Evolutionary conservation across 2,113 vertebrate species (phyloP).

Genomic region (Cyanistes caeruleus): DNA sequence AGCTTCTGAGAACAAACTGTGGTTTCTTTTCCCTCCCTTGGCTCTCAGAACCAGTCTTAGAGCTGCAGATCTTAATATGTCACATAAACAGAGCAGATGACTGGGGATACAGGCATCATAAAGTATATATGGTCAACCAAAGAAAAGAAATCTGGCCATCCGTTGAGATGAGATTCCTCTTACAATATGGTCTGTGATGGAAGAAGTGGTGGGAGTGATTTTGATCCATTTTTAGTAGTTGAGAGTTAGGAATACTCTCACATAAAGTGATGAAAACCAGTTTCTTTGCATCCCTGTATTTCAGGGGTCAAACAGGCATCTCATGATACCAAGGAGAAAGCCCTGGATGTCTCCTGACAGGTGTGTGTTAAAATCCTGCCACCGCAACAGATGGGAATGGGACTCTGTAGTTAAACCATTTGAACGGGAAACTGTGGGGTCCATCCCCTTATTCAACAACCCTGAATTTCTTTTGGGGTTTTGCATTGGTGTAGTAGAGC

Average conservation of each 20-base stretch:
- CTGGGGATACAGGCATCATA: not conserved
- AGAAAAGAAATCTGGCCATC: not conserved
- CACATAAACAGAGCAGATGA: not conserved
- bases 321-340: not conserved
- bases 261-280: not conserved
- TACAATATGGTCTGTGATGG: not conserved
- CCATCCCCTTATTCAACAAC: not conserved
- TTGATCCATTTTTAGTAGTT: not conserved
- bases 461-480: not conserved
- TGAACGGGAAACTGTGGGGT: not conserved
- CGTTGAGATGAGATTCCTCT: not conserved
- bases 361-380: not conserved
- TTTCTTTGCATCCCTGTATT: not conserved
- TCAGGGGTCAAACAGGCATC: not conserved
- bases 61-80: not conserved
- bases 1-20: not conserved
- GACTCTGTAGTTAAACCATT: not conserved
- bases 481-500: not conserved
- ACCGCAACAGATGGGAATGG: not conserved
- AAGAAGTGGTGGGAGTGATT: not conserved
- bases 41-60: not conserved
- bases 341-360: not conserved
- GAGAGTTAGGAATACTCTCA: not conserved
- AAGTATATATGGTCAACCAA: not conserved
- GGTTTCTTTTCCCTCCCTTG: not conserved